Evolutionary conservation across 2,797 vertebrate species (phyloP).

Genomic region (Eleutherodactylus coqui): DNA sequence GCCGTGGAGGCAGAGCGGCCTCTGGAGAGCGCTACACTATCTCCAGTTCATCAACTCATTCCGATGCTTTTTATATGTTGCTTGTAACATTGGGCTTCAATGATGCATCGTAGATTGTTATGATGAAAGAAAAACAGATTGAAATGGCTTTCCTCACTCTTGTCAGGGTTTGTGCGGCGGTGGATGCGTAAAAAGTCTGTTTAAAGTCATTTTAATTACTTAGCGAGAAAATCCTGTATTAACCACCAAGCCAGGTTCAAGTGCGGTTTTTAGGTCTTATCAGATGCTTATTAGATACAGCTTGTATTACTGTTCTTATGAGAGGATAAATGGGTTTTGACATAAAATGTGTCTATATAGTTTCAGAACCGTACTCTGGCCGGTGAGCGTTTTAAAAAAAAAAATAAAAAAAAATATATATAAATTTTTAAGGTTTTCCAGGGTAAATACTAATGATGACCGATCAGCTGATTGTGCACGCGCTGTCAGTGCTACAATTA

Average conservation of each 20-base stretch:
- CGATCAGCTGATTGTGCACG: too few species aligned
- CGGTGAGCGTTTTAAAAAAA: too few species aligned
- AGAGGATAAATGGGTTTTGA: background rate
- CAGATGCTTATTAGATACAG: background rate
- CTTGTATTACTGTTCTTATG: background rate
- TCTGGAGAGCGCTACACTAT: conserved; percentile 53
- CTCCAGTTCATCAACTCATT: conserved; percentile 64
- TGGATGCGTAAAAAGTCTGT: conserved; percentile 57
- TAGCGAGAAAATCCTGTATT: background rate
- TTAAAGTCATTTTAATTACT: background rate
- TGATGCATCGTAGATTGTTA: conserved; percentile 64
- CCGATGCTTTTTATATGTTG: conserved; percentile 64
- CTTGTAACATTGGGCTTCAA: conserved; percentile 52
- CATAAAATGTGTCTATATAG: too few species aligned
- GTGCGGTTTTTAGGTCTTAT: background rate
- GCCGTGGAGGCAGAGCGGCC: conserved; percentile 41
- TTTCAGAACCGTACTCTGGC: too few species aligned
- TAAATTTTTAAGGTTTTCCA: too few species aligned
- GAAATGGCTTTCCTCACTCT: conserved; percentile 62
- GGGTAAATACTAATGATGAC: too few species aligned
- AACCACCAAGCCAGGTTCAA: background rate
- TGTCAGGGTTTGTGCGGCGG: conserved; percentile 58
- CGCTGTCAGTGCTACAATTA: too few species aligned
- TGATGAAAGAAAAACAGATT: conserved; percentile 65
- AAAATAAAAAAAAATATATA: too few species aligned